These are phyloP conservation scores for Fistularia tabacaria DNA, from an alignment of 2,797 vertebrate species.

Conservation along the genomic window DNA sequence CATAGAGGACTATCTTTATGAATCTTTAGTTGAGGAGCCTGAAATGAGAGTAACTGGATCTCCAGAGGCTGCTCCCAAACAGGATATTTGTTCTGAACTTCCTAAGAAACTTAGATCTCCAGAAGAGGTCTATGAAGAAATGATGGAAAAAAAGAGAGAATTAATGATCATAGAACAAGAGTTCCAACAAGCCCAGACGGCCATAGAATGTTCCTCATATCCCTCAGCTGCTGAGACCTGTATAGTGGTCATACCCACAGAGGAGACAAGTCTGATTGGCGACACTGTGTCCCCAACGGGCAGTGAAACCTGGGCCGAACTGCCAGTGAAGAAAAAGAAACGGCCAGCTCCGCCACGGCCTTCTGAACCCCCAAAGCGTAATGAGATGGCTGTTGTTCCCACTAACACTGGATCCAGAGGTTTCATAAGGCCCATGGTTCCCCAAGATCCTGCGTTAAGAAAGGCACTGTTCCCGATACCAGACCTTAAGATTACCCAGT, in stretches of 20 bases:
- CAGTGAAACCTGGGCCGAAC: conserved; percentile 77
- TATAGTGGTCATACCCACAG: conserved; percentile 82
- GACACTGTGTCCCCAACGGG: conserved; percentile 68
- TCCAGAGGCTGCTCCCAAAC: conserved; percentile 67
- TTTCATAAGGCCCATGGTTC: conserved; percentile 73
- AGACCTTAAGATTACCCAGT: conserved; percentile 97
- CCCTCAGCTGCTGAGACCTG: conserved; percentile 80
- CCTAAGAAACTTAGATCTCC: conserved; percentile 80
- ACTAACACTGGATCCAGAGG: conserved; percentile 70
- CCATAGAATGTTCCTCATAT: conserved; percentile 71
- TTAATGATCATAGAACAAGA: conserved; percentile 79
- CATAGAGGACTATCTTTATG: conserved; percentile 98
- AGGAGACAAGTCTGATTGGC: conserved; percentile 63
- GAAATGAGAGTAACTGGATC: conserved; percentile 65
- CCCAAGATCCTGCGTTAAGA: conserved; percentile 74
- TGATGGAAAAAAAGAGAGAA: conserved; percentile 82
- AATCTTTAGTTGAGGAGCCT: conserved; percentile 90
- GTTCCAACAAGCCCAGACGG: conserved; percentile 63
- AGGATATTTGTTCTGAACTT: conserved; percentile 70
- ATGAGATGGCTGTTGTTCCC: conserved; percentile 63
- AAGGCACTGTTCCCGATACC: conserved; percentile 89
- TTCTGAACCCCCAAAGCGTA: conserved; percentile 70
- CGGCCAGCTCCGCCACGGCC: conserved; percentile 79
- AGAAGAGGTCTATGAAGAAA: conserved; percentile 86
- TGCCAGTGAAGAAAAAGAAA: conserved; percentile 82